Evolutionary conservation across 2,888 invertebrate genomes (phyloP).

Genomic region (Netelia virgata): DNA sequence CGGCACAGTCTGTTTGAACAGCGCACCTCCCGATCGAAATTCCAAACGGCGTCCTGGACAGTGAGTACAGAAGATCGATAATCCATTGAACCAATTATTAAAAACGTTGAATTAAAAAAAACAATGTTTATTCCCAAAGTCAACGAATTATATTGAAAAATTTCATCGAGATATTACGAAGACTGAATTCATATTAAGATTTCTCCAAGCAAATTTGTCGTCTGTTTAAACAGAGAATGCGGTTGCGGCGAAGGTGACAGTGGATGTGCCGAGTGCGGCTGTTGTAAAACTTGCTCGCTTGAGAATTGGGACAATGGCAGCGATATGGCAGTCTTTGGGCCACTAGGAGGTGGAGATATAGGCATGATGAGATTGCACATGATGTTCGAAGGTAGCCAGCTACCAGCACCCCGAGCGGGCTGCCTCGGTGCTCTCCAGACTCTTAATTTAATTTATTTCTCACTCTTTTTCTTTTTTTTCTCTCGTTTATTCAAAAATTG

Average conservation of each 20-base stretch:
- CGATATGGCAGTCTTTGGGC: constrained; percentile 82
- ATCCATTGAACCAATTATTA: no score
- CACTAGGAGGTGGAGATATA: constrained; percentile 85
- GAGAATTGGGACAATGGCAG: constrained; percentile 87
- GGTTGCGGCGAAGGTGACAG: constrained; percentile 98
- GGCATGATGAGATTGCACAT: constrained; percentile 87
- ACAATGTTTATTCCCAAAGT: no score
- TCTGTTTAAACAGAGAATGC: constrained; percentile 89
- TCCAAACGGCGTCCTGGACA: constrained; percentile 88
- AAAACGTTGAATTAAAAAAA: no score
- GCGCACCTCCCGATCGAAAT: constrained; percentile 91
- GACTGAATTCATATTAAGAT: neutral
- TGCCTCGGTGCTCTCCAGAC: constrained; percentile 57
- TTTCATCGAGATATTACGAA: no score
- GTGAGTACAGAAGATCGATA: constrained; percentile 87
- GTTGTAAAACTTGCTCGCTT: constrained; percentile 95
- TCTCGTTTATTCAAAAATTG: constrained; percentile 16
- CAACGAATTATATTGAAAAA: no score
- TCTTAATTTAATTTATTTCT: constrained; percentile 36
- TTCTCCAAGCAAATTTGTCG: neutral
- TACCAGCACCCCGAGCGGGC: constrained; percentile 64
- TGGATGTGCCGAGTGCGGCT: constrained; percentile 96
- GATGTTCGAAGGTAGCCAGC: constrained; percentile 85
- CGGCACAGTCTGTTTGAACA: constrained; percentile 92
- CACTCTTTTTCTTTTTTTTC: constrained; percentile 1